Percentiles rank a stretch among this genome's conserved stretches.
Evolutionary conservation across 1,140 invertebrate genomes (phyloP).

Genomic region (Scylla paramamosain): DNA sequence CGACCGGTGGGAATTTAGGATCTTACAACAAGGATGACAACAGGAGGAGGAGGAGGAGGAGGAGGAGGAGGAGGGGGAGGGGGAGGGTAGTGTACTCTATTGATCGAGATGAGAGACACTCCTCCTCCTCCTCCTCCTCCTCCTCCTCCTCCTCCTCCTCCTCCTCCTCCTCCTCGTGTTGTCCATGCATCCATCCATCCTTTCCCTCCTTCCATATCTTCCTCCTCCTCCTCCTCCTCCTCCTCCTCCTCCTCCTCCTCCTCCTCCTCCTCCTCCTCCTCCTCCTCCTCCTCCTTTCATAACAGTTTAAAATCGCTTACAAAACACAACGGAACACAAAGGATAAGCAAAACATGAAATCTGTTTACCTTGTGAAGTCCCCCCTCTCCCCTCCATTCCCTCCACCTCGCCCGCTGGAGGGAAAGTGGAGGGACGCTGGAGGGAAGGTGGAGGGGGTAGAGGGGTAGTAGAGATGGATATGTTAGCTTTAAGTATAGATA

Average conservation of each 20-base stretch:
- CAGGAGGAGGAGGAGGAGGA: slow-evolving; percentile 40
- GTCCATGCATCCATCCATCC: too few species aligned
- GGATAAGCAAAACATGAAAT: too few species aligned
- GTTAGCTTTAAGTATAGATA: background rate
- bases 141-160: slow-evolving; percentile 2
- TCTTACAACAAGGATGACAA: background rate
- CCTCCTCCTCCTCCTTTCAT: background rate
- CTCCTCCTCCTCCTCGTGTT: background rate
- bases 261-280: background rate
- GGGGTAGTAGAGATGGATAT: background rate
- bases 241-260: slow-evolving; percentile 27
- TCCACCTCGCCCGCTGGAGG: background rate
- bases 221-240: background rate
- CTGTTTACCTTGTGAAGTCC: too few species aligned
- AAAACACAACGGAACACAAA: too few species aligned
- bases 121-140: slow-evolving; percentile 12
- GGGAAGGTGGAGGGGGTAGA: too few species aligned
- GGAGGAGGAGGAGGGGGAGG: slow-evolving; percentile 38
- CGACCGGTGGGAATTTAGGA: background rate
- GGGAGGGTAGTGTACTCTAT: slow-evolving; percentile 44
- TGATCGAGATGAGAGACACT: slow-evolving; percentile 15
- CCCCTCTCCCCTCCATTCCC: background rate
- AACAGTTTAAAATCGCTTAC: too few species aligned
- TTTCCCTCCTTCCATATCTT: too few species aligned
- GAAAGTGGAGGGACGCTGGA: too few species aligned